Evolutionary conservation across 2,113 vertebrate genomes (phyloP).

Genomic region (Chamaea fasciata): DNA sequence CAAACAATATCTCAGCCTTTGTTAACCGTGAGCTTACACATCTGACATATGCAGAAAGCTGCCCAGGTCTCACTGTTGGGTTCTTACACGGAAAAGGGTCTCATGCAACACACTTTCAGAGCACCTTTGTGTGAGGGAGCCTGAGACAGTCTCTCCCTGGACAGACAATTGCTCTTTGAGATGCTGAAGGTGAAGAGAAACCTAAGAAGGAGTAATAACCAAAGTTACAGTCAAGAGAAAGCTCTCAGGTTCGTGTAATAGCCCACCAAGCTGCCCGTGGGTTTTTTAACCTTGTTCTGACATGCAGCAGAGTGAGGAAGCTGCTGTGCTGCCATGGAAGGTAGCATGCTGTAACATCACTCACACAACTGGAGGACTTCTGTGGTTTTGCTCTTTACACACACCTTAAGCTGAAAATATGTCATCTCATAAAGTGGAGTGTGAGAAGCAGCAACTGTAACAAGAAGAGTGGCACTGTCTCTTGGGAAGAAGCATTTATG

Average conservation of each 20-base stretch:
- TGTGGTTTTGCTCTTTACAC: not conserved
- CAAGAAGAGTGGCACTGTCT: not conserved
- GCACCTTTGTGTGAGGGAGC: not conserved
- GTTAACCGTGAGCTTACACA: not conserved
- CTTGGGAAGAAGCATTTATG: not conserved
- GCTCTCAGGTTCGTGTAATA: not conserved
- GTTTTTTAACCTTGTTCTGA: not conserved
- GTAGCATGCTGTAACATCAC: not conserved
- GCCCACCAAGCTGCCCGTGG: not conserved
- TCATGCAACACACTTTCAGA: not conserved
- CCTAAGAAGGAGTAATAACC: not conserved
- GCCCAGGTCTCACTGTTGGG: not conserved
- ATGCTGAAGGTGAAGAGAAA: not conserved
- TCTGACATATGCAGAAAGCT: not conserved
- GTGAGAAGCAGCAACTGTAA: not conserved
- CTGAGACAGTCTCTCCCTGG: not conserved
- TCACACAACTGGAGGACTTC: not conserved
- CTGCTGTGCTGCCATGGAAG: not conserved
- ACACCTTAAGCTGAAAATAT: not conserved
- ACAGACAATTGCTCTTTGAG: not conserved
- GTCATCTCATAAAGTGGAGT: not conserved
- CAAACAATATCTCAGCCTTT: not conserved
- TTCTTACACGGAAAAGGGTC: not conserved
- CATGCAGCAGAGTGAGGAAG: not conserved
- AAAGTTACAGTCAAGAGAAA: not conserved